Evolutionary conservation across 2,888 invertebrate genomes (phyloP), one percentile per base, ranked within the genome.

Genomic region (Lissonota sp.): DNA sequence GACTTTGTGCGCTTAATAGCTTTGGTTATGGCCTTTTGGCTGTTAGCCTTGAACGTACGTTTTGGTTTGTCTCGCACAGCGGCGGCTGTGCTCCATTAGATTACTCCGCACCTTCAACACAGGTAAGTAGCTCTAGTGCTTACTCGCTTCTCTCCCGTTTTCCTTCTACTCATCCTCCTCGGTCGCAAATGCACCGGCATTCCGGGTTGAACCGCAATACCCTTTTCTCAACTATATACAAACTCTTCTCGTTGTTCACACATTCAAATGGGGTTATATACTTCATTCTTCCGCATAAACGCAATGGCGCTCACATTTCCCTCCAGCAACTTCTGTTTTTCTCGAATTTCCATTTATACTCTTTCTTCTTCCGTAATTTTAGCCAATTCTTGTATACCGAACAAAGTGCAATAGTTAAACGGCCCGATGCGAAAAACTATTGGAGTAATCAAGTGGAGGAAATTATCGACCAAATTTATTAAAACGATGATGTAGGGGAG

Each of bases 201-300:
- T 46, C 42, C 55, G n/a, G 53, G 62, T 71, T 75, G 42, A 66
- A 62, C 66, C 55, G 46, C 62, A 62, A 62, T 39, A 64, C 55
- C 12, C 6, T 37, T 39, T 71, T 60, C 58, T 49, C 63, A 10
- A 73, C 57, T 63, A 72, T 64, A 63, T 63, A 39, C n/a, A 57
- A 51, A 72, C 60, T 12, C 44, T 67, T 46, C 57, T 60, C 53
- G 51, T 62, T 67, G 53, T 72, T 69, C 73, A 77, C 74, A 83
- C 77, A 80, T 84, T 81, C 76, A 79, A 77, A 79, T 81, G 72
- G 66, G 64, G 58, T 72, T 71, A 40, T 73, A n/a, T n/a, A n/a
- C n/a, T 67, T 55, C 66, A 74, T 80, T 82, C 73, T 77, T 80
- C 66, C 63, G 63, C 67, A 72, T 79, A 75, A 82, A 78, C 76